These are phyloP conservation scores for Habrosyne pyritoides DNA, from an alignment of 2,888 invertebrate species.

Conservation along the genomic window DNA sequence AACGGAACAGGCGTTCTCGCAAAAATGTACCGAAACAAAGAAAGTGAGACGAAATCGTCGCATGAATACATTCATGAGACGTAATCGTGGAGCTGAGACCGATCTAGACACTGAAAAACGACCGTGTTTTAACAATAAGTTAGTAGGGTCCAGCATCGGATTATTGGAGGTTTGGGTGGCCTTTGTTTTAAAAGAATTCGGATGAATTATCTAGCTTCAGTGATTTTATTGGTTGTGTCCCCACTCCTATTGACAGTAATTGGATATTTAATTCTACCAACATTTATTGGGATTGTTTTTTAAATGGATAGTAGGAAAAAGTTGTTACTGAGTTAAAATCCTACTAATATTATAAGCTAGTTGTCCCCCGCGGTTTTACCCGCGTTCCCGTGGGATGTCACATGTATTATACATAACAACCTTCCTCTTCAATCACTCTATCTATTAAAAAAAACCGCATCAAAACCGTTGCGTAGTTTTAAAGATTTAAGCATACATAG, in stretches of 20 bases:
- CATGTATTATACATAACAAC: too few species aligned
- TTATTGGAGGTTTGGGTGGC: not conserved
- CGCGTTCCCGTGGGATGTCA: too few species aligned
- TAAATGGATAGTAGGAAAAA: too few species aligned
- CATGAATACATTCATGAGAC: conserved; percentile 14
- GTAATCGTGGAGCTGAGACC: not conserved
- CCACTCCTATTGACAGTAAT: not conserved
- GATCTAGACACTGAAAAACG: not conserved
- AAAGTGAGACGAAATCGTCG: conserved; percentile 23
- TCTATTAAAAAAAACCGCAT: too few species aligned
- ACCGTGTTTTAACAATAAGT: not conserved
- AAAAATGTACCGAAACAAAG: conserved; percentile 27
- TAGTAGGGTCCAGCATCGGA: not conserved
- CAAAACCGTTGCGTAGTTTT: too few species aligned
- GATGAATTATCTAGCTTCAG: not conserved
- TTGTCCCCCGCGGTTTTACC: too few species aligned
- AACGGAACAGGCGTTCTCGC: conserved; percentile 15
- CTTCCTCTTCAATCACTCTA: too few species aligned
- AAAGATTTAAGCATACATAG: too few species aligned
- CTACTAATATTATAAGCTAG: too few species aligned
- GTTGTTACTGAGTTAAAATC: too few species aligned
- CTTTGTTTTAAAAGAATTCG: not conserved
- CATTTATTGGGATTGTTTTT: too few species aligned
- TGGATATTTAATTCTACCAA: not conserved
- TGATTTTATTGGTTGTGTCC: not conserved